Evolutionary conservation across 2,113 vertebrate species (phyloP).

Genomic region (Callorhinus ursinus): DNA sequence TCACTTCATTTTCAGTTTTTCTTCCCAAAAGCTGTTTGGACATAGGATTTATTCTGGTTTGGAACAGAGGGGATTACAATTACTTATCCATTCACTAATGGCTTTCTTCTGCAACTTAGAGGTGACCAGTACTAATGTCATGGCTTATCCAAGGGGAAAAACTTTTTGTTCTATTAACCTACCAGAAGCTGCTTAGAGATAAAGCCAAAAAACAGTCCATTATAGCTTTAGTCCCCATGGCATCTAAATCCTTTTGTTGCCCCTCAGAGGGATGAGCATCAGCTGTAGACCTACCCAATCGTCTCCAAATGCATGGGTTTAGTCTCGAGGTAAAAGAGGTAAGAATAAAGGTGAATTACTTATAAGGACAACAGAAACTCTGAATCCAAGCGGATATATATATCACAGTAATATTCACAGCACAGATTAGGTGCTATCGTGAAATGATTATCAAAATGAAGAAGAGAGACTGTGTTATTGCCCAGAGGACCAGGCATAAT

Average conservation of each 20-base stretch:
- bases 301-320: neutral
- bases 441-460: neutral
- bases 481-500: neutral
- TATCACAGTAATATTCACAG: neutral
- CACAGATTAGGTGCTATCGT: neutral
- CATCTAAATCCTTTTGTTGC: neutral
- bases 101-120: conserved; percentile 50
- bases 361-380: neutral
- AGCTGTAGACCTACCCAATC: neutral
- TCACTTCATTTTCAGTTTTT: conserved; percentile 54
- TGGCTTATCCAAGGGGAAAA: conserved; percentile 6
- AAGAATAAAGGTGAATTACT: neutral
- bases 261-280: neutral
- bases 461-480: neutral
- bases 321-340: neutral
- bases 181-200: conserved; percentile 48
- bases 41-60: conserved; percentile 57
- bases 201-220: conserved; percentile 18
- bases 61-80: conserved; percentile 51
- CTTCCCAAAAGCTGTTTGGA: conserved; percentile 26
- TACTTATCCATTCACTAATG: conserved; percentile 12
- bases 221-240: conserved; percentile 34
- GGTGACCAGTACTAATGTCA: neutral
- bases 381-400: neutral
- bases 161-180: conserved; percentile 28